Evolutionary conservation across 2,888 invertebrate species (phyloP).

Genomic region (Odontomyia ornata): DNA sequence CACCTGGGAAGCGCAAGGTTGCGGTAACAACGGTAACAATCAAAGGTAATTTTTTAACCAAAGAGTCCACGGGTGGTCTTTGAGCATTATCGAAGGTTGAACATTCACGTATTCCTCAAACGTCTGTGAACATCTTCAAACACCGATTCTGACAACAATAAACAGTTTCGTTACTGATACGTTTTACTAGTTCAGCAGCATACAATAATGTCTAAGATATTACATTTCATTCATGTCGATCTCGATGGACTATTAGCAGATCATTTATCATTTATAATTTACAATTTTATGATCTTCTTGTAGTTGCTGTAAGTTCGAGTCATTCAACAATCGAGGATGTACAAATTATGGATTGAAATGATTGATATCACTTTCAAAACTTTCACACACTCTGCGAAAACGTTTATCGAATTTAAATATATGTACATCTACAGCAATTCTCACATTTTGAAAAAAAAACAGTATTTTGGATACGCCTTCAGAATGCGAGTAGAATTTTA

Average conservation of each 20-base stretch:
- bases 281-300: not conserved
- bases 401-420: no score
- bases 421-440: no score
- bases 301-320: not conserved
- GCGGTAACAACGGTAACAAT: not conserved
- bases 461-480: no score
- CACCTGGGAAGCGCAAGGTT: not conserved
- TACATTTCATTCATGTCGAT: not conserved
- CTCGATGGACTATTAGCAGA: not conserved
- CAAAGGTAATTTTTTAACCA: not conserved
- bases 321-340: no score
- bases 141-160: constrained; percentile 2
- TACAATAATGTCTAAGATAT: not conserved
- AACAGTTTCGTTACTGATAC: constrained; percentile 1
- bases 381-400: no score
- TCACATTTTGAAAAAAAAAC: no score
- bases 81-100: not conserved
- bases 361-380: no score
- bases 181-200: not conserved
- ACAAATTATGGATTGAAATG: no score
- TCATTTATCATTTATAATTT: not conserved
- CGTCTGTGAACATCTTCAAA: not conserved
- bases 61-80: not conserved
- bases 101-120: constrained; percentile 18
- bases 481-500: no score